A percentile compares a stretch with the other conserved stretches of the same genome.
Evolutionary conservation across 2,888 invertebrate genomes (phyloP).

Genomic region (Siphlonurus alternatus): DNA sequence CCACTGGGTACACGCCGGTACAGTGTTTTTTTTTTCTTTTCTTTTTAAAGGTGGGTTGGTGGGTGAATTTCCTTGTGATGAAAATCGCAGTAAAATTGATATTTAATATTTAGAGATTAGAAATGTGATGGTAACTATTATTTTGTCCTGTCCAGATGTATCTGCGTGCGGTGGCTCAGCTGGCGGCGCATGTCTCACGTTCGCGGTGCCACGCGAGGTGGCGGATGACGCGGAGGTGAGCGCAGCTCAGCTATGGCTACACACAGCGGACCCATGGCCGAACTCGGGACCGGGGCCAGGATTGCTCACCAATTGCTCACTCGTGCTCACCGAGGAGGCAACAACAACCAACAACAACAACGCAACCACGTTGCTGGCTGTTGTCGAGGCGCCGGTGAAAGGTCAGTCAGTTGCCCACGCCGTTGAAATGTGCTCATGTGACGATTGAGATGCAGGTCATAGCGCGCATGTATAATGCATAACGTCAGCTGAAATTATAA

Average conservation of each 20-base stretch:
- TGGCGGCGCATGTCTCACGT: conserved; percentile 59
- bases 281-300: conserved; percentile 53
- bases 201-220: conserved; percentile 58
- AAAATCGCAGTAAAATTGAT: too few relatives aligned
- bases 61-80: too few relatives aligned
- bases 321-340: conserved; percentile 43
- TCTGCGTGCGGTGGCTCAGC: conserved; percentile 5
- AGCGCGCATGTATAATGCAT: too few relatives aligned
- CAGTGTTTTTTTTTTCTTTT: too few relatives aligned
- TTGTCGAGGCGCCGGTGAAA: conserved; percentile 53
- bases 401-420: conserved; percentile 26
- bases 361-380: conserved; percentile 63
- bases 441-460: too few relatives aligned
- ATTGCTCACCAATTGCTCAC: conserved; percentile 61
- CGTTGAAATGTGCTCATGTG: neutral
- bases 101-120: too few relatives aligned
- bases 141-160: conserved; percentile 11
- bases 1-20: too few relatives aligned
- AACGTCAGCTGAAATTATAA: too few relatives aligned
- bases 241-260: conserved; percentile 65
- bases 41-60: too few relatives aligned
- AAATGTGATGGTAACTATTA: too few relatives aligned
- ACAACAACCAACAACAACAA: too few relatives aligned
- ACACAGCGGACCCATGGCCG: conserved; percentile 41
- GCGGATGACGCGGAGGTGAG: conserved; percentile 50